Conservation (phyloP, 2,113 vertebrate genomes). For the Euleptes europaea region DNA sequence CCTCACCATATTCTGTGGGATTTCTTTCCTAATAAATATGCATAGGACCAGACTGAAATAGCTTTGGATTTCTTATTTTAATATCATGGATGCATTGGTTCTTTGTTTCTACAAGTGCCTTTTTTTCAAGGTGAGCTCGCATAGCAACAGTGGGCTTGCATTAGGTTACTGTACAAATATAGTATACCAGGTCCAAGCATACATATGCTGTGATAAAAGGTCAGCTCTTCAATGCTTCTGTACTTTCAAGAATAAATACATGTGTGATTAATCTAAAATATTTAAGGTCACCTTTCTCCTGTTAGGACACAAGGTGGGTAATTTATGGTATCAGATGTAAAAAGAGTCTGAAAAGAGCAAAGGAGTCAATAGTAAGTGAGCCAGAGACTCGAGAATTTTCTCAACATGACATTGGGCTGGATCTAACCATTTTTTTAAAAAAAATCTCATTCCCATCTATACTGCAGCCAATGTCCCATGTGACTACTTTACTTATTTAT, state of each 20-base stretch:
- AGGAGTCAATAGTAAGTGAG: not conserved
- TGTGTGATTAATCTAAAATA: no score
- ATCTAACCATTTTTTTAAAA: no score
- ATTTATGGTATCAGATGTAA: not conserved
- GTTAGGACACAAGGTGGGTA: no score
- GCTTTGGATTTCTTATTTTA: not conserved
- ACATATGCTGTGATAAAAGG: not conserved
- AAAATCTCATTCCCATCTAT: no score
- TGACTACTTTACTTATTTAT: no score
- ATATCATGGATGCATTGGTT: not conserved
- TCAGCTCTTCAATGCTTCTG: not conserved
- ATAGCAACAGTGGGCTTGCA: not conserved
- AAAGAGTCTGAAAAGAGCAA: not conserved
- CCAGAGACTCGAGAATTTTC: not conserved
- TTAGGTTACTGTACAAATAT: not conserved
- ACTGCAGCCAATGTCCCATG: no score
- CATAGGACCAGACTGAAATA: not conserved
- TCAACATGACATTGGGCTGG: not conserved
- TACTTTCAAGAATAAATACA: not conserved
- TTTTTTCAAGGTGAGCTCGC: no score
- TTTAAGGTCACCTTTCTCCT: no score
- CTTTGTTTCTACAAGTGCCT: not conserved
- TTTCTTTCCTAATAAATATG: not conserved
- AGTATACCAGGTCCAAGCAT: not conserved
- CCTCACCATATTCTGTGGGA: not conserved